Conservation (phyloP, 2,797 vertebrate species). For the Esox lucius region DNA sequence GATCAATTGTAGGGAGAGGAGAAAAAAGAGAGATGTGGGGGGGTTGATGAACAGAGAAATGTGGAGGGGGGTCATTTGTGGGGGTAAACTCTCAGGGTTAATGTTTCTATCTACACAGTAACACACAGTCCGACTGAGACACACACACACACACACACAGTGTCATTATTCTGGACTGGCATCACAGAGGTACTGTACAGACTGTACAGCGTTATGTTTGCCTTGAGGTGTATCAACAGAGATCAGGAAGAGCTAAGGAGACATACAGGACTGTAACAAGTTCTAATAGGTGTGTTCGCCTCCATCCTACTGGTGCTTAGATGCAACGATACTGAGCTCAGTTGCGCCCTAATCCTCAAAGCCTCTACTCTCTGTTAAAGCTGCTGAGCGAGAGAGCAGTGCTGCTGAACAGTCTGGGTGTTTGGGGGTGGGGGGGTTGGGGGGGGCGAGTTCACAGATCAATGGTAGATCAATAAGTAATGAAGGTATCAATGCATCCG, state of each 20-base stretch:
- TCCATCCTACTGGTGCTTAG: neutral
- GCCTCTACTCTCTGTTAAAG: neutral
- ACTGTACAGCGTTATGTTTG: neutral
- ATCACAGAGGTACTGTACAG: neutral
- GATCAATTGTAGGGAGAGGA: no score
- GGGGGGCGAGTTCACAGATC: no score
- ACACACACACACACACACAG: slow-evolving; percentile 1
- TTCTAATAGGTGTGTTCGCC: neutral
- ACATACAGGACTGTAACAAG: neutral
- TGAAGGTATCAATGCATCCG: no score
- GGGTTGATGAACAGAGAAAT: neutral
- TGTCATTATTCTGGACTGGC: neutral
- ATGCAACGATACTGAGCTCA: neutral
- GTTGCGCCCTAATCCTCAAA: neutral
- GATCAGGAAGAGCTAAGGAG: neutral
- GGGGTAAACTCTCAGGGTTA: slow-evolving; percentile 28
- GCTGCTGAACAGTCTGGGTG: neutral
- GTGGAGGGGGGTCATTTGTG: slow-evolving; percentile 12
- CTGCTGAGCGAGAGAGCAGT: neutral
- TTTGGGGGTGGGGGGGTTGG: neutral
- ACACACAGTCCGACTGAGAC: no score
- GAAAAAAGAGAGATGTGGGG: no score
- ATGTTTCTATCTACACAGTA: slow-evolving; percentile 10
- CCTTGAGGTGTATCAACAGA: neutral
- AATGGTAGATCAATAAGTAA: no score